These are phyloP conservation scores for Sympetrum striolatum DNA, from an alignment of 2,888 invertebrate genomes.

Conservation along the genomic window DNA sequence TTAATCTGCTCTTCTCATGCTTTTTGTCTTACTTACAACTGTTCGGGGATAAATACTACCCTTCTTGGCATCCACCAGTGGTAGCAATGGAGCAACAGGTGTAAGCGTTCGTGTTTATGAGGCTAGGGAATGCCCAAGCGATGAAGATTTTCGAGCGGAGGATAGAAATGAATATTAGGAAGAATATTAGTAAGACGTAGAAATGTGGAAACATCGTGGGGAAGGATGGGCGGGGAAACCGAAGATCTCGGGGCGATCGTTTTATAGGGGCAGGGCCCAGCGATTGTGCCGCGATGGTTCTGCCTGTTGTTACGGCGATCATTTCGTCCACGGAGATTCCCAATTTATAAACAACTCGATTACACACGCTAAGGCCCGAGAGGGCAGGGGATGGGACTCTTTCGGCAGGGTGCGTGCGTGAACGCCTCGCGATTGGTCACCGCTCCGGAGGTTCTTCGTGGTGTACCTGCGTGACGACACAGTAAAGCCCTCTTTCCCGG, in stretches of 20 bases:
- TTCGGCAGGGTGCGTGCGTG: background rate
- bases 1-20: no score
- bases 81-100: no score
- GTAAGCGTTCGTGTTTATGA: no score
- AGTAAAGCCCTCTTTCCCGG: background rate
- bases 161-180: background rate
- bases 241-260: background rate
- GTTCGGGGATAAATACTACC: no score
- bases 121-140: no score
- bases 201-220: background rate
- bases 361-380: background rate
- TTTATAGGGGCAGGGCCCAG: background rate
- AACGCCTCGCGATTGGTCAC: background rate
- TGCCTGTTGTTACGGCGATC: background rate
- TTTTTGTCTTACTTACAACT: no score
- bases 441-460: background rate
- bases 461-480: slow-evolving; percentile 24
- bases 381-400: background rate
- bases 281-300: background rate
- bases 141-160: no score
- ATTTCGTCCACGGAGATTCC: background rate
- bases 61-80: no score
- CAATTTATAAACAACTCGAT: slow-evolving; percentile 3
- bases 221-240: background rate
- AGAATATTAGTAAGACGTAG: background rate